These are phyloP conservation scores for Toxostoma redivivum DNA, from an alignment of 2,113 vertebrate genomes.

Conservation along the genomic window DNA sequence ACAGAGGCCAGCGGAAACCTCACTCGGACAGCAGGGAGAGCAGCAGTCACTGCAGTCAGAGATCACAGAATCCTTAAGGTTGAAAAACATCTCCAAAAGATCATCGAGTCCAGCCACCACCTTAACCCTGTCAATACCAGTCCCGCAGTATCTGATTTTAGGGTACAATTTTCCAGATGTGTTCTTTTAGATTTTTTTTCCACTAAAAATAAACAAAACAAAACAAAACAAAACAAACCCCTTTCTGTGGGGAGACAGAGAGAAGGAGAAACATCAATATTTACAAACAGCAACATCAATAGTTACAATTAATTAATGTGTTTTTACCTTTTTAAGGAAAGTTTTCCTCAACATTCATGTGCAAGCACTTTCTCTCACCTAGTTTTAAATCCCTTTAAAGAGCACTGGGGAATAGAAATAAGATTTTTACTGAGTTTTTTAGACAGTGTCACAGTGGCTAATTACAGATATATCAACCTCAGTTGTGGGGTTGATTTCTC, in stretches of 20 bases:
- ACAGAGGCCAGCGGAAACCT: background rate
- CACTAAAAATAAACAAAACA: background rate
- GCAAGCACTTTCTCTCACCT: background rate
- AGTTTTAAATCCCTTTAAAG: background rate
- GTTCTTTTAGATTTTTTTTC: background rate
- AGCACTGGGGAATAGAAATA: background rate
- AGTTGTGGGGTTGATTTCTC: background rate
- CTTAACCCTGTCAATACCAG: background rate
- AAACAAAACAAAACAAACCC: rapidly evolving
- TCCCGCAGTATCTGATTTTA: background rate
- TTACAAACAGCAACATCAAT: background rate
- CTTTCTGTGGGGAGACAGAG: background rate
- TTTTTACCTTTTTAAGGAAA: background rate
- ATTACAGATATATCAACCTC: background rate
- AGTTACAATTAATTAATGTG: background rate
- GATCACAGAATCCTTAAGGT: background rate
- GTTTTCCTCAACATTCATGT: background rate
- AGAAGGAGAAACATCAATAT: background rate
- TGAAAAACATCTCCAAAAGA: background rate
- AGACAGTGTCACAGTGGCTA: background rate
- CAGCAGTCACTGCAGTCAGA: background rate
- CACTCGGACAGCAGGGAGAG: background rate
- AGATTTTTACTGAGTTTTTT: background rate
- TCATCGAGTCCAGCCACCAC: background rate
- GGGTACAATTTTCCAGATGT: background rate